Conservation (phyloP, 2,888 invertebrate species). For the Lucinisca nassula region DNA sequence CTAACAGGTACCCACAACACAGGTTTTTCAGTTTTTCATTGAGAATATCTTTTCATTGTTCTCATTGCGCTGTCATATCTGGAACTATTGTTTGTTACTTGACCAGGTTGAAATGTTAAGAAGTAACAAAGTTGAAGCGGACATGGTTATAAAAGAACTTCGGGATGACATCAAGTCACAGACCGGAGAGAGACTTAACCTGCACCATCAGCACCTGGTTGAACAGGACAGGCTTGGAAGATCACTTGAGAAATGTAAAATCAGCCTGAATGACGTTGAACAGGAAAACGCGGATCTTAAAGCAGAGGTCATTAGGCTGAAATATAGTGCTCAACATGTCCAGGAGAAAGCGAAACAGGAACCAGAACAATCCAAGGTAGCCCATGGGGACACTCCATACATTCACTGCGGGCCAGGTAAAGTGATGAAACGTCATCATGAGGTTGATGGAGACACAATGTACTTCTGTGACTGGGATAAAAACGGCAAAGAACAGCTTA, state of each 20-base stretch:
- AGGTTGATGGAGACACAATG: not conserved
- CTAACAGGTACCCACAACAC: too few relatives aligned
- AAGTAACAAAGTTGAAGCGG: not conserved
- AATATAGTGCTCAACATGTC: not conserved
- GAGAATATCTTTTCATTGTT: too few relatives aligned
- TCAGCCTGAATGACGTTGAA: not conserved
- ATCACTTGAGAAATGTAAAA: not conserved
- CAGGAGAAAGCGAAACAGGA: not conserved
- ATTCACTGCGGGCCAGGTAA: slow-evolving; percentile 4
- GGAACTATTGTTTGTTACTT: not conserved
- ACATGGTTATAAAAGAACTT: not conserved
- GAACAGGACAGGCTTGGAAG: not conserved
- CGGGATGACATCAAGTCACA: not conserved
- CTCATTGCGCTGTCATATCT: too few relatives aligned
- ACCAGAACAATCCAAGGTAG: not conserved
- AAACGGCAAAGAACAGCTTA: not conserved
- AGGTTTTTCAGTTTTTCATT: too few relatives aligned
- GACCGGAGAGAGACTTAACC: not conserved
- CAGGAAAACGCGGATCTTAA: not conserved
- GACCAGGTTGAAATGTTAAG: not conserved
- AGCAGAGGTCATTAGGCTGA: not conserved
- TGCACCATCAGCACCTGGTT: not conserved
- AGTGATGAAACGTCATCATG: slow-evolving; percentile 8
- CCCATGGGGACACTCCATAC: not conserved
- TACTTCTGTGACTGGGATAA: slow-evolving; percentile 12